Conservation (phyloP, 2,797 vertebrate genomes). For the Gastrophryne carolinensis region DNA sequence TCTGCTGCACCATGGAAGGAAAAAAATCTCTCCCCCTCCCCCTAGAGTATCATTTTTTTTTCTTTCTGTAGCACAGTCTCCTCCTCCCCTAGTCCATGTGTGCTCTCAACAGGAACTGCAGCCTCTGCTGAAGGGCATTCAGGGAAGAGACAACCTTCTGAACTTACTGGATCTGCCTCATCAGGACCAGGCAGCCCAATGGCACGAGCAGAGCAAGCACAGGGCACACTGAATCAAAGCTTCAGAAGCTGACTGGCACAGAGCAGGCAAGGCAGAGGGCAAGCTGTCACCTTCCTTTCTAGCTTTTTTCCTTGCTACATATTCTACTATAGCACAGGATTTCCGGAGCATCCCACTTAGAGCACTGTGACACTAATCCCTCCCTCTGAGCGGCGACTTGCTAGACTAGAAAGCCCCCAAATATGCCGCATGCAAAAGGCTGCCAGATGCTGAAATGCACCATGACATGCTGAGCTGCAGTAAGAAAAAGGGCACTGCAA, state of each 20-base stretch:
- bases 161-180: slow-evolving; percentile 22
- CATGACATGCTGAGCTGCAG: background rate
- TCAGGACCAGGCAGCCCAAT: background rate
- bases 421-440: background rate
- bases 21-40: slow-evolving; percentile 48
- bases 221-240: background rate
- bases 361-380: slow-evolving; percentile 22
- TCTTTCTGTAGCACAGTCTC: slow-evolving; percentile 54
- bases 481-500: no score
- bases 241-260: background rate
- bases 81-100: slow-evolving; percentile 60
- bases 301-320: slow-evolving; percentile 10
- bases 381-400: background rate
- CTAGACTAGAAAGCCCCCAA: background rate
- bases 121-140: slow-evolving; percentile 62
- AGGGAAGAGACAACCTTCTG: slow-evolving; percentile 58
- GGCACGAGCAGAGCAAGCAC: background rate
- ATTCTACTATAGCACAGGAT: slow-evolving; percentile 63
- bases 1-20: slow-evolving; percentile 51
- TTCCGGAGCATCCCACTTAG: slow-evolving; percentile 56
- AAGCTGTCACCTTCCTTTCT: slow-evolving; percentile 42
- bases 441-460: background rate
- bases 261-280: background rate
- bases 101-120: slow-evolving; percentile 54
- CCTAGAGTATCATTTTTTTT: slow-evolving; percentile 42